Evolutionary conservation across 2,113 vertebrate genomes (phyloP).

Genomic region (Clinocottus analis): DNA sequence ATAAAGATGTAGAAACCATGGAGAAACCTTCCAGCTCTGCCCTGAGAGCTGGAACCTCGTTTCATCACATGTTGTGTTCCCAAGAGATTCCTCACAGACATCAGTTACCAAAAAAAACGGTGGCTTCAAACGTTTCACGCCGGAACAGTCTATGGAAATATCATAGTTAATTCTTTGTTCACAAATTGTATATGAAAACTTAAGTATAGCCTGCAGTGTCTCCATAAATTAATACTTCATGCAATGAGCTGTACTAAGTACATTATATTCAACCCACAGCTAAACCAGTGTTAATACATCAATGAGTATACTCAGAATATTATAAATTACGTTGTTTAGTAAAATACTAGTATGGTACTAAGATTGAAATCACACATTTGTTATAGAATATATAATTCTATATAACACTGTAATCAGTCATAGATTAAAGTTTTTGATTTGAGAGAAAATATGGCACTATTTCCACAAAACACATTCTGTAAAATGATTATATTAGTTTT

Average conservation of each 20-base stretch:
- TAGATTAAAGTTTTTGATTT: neutral
- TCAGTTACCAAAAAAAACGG: neutral
- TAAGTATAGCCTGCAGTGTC: neutral
- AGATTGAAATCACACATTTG: neutral
- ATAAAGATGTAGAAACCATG: too few species aligned
- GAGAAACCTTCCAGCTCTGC: too few species aligned
- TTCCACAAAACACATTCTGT: neutral
- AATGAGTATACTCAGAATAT: slow-evolving; percentile 35
- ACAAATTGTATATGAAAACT: neutral
- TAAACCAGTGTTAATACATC: slow-evolving; percentile 29
- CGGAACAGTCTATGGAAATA: neutral
- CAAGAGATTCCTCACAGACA: neutral
- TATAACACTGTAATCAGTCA: neutral
- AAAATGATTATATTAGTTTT: neutral
- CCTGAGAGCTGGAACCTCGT: too few species aligned
- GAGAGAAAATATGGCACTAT: neutral
- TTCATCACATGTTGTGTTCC: neutral
- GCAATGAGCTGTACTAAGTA: slow-evolving; percentile 24
- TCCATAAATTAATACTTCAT: slow-evolving; percentile 44
- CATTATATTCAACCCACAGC: neutral
- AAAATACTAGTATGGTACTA: neutral
- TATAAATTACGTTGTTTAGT: neutral
- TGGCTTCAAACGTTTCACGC: neutral
- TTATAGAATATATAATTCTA: neutral
- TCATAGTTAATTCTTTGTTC: neutral